A percentile compares a stretch with the other conserved stretches of the same genome.
Conservation (phyloP, 2,113 vertebrate genomes). For the Limanda limanda region DNA sequence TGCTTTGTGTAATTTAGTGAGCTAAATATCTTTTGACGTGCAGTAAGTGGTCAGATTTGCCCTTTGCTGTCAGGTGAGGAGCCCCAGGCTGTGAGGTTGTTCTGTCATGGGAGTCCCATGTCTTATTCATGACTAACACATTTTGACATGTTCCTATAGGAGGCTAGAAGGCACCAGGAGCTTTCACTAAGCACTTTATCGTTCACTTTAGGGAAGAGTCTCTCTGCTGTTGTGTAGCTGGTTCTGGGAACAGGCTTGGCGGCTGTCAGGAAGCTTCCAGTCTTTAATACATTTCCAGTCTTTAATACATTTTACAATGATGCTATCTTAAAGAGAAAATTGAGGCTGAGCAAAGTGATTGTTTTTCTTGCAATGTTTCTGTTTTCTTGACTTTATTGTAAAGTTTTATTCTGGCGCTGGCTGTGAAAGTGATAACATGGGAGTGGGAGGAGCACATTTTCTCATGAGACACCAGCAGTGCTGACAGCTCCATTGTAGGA, state of each 20-base stretch:
- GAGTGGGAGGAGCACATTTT: constrained; percentile 17
- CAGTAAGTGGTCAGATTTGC: constrained; percentile 22
- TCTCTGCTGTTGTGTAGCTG: constrained; percentile 2
- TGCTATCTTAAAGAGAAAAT: background rate
- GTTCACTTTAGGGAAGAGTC: constrained; percentile 2
- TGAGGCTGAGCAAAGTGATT: background rate
- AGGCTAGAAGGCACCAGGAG: constrained; percentile 13
- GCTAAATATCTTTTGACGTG: background rate
- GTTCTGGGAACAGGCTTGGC: background rate
- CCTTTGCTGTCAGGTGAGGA: constrained; percentile 53
- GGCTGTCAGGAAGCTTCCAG: background rate
- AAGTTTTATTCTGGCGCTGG: background rate
- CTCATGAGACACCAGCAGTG: constrained; percentile 26
- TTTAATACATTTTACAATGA: background rate
- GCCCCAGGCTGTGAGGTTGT: constrained; percentile 2
- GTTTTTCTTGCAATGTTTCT: background rate
- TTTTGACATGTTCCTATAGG: constrained; percentile 39
- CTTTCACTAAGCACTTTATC: background rate
- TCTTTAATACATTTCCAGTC: background rate
- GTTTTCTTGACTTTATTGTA: constrained; percentile 16
- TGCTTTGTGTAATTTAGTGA: background rate
- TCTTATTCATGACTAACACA: constrained; percentile 41
- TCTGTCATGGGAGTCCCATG: constrained; percentile 32
- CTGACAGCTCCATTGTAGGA: constrained; percentile 46
- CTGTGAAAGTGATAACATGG: constrained; percentile 8